These are phyloP conservation scores for Pseudachorutes palmiensis DNA, from an alignment of 1,140 invertebrate genomes.

Conservation along the genomic window DNA sequence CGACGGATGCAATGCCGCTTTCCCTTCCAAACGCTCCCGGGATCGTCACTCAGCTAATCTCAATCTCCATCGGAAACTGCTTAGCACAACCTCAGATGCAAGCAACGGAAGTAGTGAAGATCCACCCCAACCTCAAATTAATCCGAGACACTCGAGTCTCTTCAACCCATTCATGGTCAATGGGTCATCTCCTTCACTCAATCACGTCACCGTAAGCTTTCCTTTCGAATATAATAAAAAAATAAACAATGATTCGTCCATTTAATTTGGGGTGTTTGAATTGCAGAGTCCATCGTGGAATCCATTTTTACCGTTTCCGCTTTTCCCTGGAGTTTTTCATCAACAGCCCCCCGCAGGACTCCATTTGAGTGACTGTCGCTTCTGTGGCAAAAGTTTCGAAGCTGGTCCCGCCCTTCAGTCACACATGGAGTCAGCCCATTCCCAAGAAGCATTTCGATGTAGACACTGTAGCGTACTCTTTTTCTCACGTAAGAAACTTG, in stretches of 20 bases:
- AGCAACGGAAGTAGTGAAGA: conserved; percentile 18
- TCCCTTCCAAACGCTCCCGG: conserved; percentile 86
- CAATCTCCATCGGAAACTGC: conserved; percentile 78
- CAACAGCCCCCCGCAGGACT: neutral
- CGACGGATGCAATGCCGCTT: conserved; percentile 90
- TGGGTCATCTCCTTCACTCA: neutral
- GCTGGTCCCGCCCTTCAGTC: conserved; percentile 12
- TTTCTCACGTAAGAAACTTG: conserved; percentile 26
- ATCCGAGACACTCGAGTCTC: neutral
- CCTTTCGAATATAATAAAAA: neutral
- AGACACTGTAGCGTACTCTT: conserved; percentile 18
- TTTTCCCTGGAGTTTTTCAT: conserved; percentile 22
- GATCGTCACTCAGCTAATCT: conserved; percentile 88
- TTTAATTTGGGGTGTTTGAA: neutral
- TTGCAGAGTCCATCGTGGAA: conserved; percentile 24
- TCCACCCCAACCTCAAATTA: conserved; percentile 3
- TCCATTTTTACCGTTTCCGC: conserved; percentile 30
- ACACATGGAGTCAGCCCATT: conserved; percentile 26
- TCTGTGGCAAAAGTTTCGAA: conserved; percentile 27
- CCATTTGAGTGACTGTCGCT: conserved; percentile 19
- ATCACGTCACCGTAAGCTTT: neutral
- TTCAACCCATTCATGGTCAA: conserved; percentile 26
- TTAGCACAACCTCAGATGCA: conserved; percentile 56
- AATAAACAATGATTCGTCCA: neutral
- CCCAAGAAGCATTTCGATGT: conserved; percentile 22